Evolutionary conservation across 2,113 vertebrate species (phyloP).

Genomic region (Sigmodon hispidus): DNA sequence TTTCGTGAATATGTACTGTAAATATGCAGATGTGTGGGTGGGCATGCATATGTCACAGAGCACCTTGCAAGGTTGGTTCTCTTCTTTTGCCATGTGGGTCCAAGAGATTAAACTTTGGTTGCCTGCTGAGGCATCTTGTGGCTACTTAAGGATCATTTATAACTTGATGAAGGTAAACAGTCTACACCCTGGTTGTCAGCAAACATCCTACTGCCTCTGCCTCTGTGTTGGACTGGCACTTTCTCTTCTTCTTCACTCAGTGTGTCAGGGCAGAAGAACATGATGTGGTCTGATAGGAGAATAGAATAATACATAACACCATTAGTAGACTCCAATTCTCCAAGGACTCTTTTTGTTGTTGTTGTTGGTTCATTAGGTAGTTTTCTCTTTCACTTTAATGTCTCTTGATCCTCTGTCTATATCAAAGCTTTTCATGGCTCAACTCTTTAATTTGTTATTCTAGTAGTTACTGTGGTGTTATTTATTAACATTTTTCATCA

Average conservation of each 20-base stretch:
- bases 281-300: constrained; percentile 59
- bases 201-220: background rate
- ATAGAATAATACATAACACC: constrained; percentile 64
- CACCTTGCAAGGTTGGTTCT: background rate
- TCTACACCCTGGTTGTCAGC: background rate
- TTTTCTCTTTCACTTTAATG: constrained; percentile 73
- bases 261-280: background rate
- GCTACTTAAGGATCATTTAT: background rate
- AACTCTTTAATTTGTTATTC: constrained; percentile 78
- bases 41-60: background rate
- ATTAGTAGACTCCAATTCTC: constrained; percentile 48
- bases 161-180: background rate
- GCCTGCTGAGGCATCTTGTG: too few relatives aligned
- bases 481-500: constrained; percentile 70
- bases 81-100: too few relatives aligned
- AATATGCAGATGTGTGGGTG: background rate
- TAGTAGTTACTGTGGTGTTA: constrained; percentile 72
- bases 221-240: constrained; percentile 2
- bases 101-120: background rate
- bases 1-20: too few relatives aligned
- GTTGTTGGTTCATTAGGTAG: constrained; percentile 75
- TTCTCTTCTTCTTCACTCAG: constrained; percentile 48
- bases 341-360: constrained; percentile 63
- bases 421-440: constrained; percentile 65
- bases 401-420: constrained; percentile 73